These are phyloP conservation scores for Epistrophe grossulariae DNA, from an alignment of 2,888 invertebrate genomes.

Conservation along the genomic window DNA sequence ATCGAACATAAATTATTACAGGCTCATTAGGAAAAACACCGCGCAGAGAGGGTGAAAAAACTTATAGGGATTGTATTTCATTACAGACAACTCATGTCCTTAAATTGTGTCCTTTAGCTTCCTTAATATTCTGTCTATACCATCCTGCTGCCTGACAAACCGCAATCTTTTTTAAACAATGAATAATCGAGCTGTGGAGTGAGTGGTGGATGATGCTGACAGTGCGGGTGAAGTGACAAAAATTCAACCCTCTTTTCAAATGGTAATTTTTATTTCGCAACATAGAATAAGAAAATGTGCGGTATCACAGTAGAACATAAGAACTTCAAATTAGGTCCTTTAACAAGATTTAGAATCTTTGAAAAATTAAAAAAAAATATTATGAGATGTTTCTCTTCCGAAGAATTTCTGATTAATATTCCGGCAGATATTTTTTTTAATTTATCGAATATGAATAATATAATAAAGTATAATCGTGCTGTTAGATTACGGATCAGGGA, in stretches of 20 bases:
- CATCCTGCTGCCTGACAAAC: background rate
- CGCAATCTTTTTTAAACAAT: conserved; percentile 16
- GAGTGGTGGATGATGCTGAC: background rate
- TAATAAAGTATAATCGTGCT: too few relatives aligned
- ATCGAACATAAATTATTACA: conserved; percentile 68
- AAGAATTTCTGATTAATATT: too few relatives aligned
- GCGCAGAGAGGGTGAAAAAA: background rate
- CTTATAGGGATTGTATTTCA: conserved; percentile 49
- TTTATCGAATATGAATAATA: too few relatives aligned
- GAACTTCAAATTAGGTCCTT: background rate
- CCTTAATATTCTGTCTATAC: background rate
- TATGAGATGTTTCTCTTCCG: too few relatives aligned
- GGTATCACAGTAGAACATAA: background rate
- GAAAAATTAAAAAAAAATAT: too few relatives aligned
- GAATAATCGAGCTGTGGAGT: background rate
- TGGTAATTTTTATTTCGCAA: conserved; percentile 35
- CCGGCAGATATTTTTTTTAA: too few relatives aligned
- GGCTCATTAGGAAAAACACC: conserved; percentile 53
- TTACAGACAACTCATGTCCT: conserved; percentile 51
- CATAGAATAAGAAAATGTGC: background rate
- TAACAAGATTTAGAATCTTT: background rate
- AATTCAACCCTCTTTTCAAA: background rate
- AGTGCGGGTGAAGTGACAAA: conserved; percentile 17
- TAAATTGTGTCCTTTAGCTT: conserved; percentile 50
- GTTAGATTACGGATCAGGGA: too few relatives aligned